Evolutionary conservation across 2,888 invertebrate genomes (phyloP), one percentile per base, ranked within the genome.

Genomic region (Stictocephala bisonia): DNA sequence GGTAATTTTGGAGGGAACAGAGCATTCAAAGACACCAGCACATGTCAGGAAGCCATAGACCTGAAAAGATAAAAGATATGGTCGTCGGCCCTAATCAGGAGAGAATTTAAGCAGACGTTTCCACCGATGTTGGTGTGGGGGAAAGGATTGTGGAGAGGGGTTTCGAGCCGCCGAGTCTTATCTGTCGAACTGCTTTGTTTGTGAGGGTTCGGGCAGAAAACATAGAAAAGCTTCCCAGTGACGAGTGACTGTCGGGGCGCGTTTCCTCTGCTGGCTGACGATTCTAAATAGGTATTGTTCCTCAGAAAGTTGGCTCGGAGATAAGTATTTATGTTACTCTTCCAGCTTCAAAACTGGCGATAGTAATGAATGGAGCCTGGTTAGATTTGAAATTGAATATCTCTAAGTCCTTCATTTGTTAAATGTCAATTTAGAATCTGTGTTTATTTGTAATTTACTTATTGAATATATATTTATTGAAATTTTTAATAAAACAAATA

Each of bases 1-100:
- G n/a, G n/a, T n/a, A n/a, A n/a, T n/a, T n/a, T n/a, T n/a, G n/a
- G n/a, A n/a, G n/a, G n/a, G n/a, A n/a, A n/a, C n/a, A n/a, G n/a
- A n/a, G n/a, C n/a, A n/a, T n/a, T n/a, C n/a, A n/a, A n/a, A n/a
- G n/a, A n/a, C n/a, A n/a, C n/a, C n/a, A n/a, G n/a, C n/a, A n/a
- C n/a, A n/a, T n/a, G n/a, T n/a, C n/a, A n/a, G n/a, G n/a, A n/a
- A n/a, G n/a, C n/a, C n/a, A n/a, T n/a, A n/a, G n/a, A n/a, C n/a
- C n/a, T n/a, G n/a, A n/a, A n/a, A 35, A 35, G 60, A 60, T 60
- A 60, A 60, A 60, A 60, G 60, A 60, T 60, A 60, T 60, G 60
- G 35, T 31, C n/a, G n/a, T n/a, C 35, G 60, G 60, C n/a, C 20
- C 60, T 60, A 60, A 60, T 60, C 60, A 60, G 29, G 40, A 60